Evolutionary conservation across 2,113 vertebrate species (phyloP).

Genomic region (Indicator maculatus): DNA sequence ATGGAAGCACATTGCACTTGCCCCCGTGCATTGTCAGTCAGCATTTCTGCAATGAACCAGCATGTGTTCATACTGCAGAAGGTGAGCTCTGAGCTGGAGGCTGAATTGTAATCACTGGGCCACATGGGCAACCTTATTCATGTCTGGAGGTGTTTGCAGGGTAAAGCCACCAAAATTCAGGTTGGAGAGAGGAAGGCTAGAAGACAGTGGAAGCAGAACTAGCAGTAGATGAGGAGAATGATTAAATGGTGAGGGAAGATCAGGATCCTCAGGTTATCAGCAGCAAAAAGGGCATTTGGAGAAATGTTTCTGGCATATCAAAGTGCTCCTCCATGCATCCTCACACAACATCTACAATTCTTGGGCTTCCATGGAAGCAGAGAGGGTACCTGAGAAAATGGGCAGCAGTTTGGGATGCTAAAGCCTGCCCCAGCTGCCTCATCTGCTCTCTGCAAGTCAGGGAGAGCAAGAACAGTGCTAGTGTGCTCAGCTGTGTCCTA

Average conservation of each 20-base stretch:
- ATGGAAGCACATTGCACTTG: neutral
- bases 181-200: neutral
- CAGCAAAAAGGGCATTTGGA: neutral
- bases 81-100: neutral
- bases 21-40: neutral
- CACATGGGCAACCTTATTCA: neutral
- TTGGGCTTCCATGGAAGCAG: neutral
- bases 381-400: neutral
- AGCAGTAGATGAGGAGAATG: neutral
- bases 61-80: neutral
- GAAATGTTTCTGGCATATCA: neutral
- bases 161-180: neutral
- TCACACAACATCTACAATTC: neutral
- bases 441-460: neutral
- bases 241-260: neutral
- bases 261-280: neutral
- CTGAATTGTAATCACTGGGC: neutral
- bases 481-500: neutral
- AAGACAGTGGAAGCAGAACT: neutral
- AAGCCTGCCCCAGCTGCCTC: neutral
- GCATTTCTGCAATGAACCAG: neutral
- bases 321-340: neutral
- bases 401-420: neutral
- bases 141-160: constrained; percentile 5
- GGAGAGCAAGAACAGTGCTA: neutral